Conservation (phyloP, 2,113 vertebrate species). For the Hippocampus barbouri region DNA sequence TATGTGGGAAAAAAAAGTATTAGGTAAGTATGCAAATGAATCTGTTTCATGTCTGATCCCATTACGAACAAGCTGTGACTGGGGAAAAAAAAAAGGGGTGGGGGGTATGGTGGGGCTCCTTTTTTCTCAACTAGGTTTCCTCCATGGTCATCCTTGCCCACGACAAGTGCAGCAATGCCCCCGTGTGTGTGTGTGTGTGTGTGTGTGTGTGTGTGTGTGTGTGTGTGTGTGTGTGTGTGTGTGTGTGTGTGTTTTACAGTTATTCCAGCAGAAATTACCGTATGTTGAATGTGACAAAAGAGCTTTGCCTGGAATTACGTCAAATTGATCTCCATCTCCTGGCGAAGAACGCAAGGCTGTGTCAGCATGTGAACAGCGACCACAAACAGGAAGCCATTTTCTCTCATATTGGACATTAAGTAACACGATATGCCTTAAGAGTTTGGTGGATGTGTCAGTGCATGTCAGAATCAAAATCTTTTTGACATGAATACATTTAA, state of each 20-base stretch:
- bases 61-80: conserved; percentile 27
- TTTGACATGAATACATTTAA: no score
- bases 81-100: background rate
- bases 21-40: conserved; percentile 34
- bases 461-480: no score
- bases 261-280: no score
- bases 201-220: background rate
- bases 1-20: conserved; percentile 15
- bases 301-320: conserved; percentile 19
- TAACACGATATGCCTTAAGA: no score
- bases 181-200: no score
- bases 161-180: no score
- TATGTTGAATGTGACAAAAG: conserved; percentile 13
- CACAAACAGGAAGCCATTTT: background rate
- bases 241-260: background rate
- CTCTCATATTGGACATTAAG: no score
- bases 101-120: background rate
- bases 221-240: conserved; percentile 2
- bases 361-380: conserved; percentile 29
- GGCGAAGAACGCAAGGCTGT: conserved; percentile 31
- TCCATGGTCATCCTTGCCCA: no score
- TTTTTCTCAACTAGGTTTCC: no score
- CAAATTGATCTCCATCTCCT: conserved; percentile 41
- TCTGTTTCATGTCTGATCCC: conserved; percentile 21
- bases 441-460: no score